Base-by-base conservation (phyloP, 1,140 invertebrate species). In the Tetramorium simillimum region DNA sequence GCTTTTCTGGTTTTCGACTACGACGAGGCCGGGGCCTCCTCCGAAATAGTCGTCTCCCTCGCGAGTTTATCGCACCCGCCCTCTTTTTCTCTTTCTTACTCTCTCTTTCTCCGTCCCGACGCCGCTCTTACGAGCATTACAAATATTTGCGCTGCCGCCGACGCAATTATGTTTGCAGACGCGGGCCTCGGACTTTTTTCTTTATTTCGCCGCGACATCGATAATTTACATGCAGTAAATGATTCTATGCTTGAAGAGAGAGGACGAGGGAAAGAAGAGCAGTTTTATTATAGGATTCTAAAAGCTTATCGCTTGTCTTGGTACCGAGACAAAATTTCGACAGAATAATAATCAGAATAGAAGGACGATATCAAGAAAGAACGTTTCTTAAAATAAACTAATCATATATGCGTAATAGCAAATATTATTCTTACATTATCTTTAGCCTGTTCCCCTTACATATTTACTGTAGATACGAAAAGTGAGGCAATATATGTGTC, bases 71-170 rank as follows among this genome's bases (percentile, higher is more conserved):
- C 85, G 76, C 58, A 53, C 37, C 12, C 21, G 18, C 49, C 62
- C 62, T 40, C 65, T 76, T 60, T 33, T 21, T 67, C 37, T 73
- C 62, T 73, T 16, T 63, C 62, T 49, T 10, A 78, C 58, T 60
- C 53, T 56, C n/a, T 70, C 6, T 21, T 21, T 12, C 28, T 76
- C 24, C 49, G 28, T 62, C 69, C 24, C 60, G 62, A 69, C 46
- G 46, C 21, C 78, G 49, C 78, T 81, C 67, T 81, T 81, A 58
- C 53, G 53, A 73, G 40, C 80, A 56, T 73, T 84, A 84, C 80
- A 84, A 84, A 84, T 84, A 84, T 84, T 84, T 84, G 80, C 69
- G n/a, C 40, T 84, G 53, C 80, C 69, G 69, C 53, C 80, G 69
- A 73, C 80, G 69, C 80, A 84, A 84, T 84, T 84, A 84, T 84